Base-by-base conservation (phyloP, 2,797 vertebrate species). In the Tiaroga cobitis region DNA sequence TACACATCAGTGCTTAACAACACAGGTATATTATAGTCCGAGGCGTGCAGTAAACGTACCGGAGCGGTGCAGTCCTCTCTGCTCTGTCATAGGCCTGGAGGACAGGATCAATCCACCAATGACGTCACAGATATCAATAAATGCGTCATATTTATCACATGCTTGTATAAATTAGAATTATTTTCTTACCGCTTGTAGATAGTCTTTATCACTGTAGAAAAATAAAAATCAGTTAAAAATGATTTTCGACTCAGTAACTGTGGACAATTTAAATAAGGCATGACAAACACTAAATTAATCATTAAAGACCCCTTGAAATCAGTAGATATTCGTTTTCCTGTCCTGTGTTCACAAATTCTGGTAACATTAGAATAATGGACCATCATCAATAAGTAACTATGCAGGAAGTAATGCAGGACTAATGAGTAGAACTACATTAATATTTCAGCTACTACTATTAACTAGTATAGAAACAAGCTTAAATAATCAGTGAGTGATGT, bases 131-230 rank as follows among this genome's bases (percentile, higher is more conserved):
- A 24, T 59, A 51, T 73, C 39, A 46, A 79, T 32, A 81, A 80
- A 88, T 8, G 43, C 24, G 15, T 59, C 54, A 78, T 43, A n/a
- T 77, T 72, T 79, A n/a, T 59, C 51, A 63, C 21, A 85, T 13
- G 29, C 56, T 70, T 70, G 19, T 9, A 46, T 9, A 61, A n/a
- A 56, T 18, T 5, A 5, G 29, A 26, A 43, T 46, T 26, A 16
- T 68, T 43, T 59, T 88, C 92, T 85, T 91, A 96, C 95, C 94
- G 93, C 74, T 93, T 95, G 87, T 96, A 95, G 86, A 96, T 93
- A 67, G 89, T 93, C 93, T 94, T 94, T 3, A 96, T 92, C 70
- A 94, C 95, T 95, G 91, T 89, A 79, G 83, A 89, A 86, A 80
- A 88, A 37, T 8, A 69, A 63, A 26, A 84, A 26, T 37, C 19